Percentiles rank a stretch among this genome's conserved stretches.
Evolutionary conservation across 2,113 vertebrate genomes (phyloP).

Genomic region (Lophura nycthemera): DNA sequence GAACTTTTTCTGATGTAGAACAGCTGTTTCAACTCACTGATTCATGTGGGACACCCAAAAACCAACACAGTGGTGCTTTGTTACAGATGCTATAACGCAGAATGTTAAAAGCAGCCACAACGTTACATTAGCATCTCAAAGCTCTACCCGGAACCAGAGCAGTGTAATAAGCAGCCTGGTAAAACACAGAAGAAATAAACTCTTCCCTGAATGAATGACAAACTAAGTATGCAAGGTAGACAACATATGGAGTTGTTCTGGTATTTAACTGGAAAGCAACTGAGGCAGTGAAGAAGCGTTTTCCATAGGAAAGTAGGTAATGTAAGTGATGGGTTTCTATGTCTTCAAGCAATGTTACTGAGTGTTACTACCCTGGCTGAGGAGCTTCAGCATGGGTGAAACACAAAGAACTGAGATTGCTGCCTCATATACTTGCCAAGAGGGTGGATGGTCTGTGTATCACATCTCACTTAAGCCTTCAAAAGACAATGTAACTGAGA

Average conservation of each 20-base stretch:
- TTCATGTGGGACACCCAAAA: neutral
- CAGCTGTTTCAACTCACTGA: constrained; percentile 26
- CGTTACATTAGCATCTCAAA: neutral
- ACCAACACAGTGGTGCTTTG: neutral
- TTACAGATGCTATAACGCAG: neutral
- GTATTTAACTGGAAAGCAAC: neutral
- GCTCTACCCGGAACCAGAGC: neutral
- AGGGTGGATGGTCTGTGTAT: neutral
- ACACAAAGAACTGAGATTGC: neutral
- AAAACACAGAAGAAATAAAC: neutral
- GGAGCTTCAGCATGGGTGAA: neutral
- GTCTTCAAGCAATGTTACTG: neutral
- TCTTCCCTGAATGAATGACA: neutral
- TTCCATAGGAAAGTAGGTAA: neutral
- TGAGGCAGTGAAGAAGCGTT: neutral
- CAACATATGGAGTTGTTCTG: neutral
- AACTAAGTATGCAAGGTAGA: neutral
- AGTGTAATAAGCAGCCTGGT: neutral
- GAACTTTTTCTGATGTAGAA: constrained; percentile 13
- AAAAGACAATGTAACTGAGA: neutral
- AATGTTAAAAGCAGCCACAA: neutral
- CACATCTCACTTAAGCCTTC: neutral
- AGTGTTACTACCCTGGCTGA: neutral
- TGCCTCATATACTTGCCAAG: neutral
- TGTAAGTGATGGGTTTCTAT: accelerated